Percentiles rank a stretch among this genome's conserved stretches.
Conservation (phyloP, 1,140 invertebrate genomes). For the Trichonephila inaurata region DNA sequence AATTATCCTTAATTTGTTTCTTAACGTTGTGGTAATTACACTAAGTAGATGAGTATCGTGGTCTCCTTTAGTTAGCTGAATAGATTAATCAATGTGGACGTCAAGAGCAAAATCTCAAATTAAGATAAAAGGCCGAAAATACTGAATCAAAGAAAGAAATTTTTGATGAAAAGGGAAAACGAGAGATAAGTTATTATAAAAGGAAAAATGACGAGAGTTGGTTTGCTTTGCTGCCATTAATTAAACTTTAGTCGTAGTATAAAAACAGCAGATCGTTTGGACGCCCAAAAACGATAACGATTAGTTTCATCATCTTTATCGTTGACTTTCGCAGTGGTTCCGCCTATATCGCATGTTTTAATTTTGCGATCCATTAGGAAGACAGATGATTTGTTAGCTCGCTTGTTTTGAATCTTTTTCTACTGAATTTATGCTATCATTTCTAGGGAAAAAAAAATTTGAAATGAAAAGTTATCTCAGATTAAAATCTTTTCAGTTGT, state of each 20-base stretch:
- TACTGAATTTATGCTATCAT: background rate
- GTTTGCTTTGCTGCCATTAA: conserved; percentile 63
- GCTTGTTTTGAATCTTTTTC: conserved; percentile 46
- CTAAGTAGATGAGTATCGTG: conserved; percentile 52
- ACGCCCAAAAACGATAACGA: conserved; percentile 44
- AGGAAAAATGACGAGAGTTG: background rate
- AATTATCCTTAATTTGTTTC: conserved; percentile 7
- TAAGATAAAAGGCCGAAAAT: conserved; percentile 51
- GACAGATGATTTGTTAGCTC: conserved; percentile 60
- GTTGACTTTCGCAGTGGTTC: conserved; percentile 35
- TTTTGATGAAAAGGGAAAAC: conserved; percentile 21
- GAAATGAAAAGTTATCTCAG: background rate
- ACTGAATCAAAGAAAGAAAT: background rate
- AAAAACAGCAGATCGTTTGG: conserved; percentile 32
- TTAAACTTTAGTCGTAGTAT: conserved; percentile 55
- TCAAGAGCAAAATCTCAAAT: conserved; percentile 60
- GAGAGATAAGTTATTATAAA: conserved; percentile 62
- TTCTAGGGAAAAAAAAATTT: background rate
- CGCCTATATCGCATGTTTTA: conserved; percentile 59
- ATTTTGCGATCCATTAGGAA: conserved; percentile 70
- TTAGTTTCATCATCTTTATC: conserved; percentile 70
- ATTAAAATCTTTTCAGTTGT: conserved; percentile 19
- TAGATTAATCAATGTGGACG: conserved; percentile 56
- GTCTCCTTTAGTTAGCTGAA: background rate
- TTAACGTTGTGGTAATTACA: conserved; percentile 45